Evolutionary conservation across 2,113 vertebrate genomes (phyloP).

Genomic region (Malurus cyaneus): DNA sequence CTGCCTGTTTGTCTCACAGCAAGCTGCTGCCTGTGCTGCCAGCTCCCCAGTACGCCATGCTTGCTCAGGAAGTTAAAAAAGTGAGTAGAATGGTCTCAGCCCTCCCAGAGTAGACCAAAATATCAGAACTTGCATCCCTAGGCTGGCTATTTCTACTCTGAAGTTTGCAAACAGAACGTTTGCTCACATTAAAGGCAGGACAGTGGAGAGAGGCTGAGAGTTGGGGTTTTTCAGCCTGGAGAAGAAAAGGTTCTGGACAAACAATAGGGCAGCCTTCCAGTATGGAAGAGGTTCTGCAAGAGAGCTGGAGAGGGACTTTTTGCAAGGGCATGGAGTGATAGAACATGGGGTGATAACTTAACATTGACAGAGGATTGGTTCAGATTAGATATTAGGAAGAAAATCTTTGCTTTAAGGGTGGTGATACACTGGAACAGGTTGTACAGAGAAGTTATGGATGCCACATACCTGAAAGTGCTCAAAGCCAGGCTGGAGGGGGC

Average conservation of each 20-base stretch:
- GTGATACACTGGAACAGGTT: neutral
- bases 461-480: neutral
- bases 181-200: rapidly evolving
- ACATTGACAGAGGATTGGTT: neutral
- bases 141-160: neutral
- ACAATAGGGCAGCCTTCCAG: neutral
- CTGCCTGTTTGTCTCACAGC: neutral
- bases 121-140: neutral
- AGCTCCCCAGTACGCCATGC: rapidly evolving
- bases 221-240: neutral
- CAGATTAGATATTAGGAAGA: neutral
- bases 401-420: neutral
- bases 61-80: neutral
- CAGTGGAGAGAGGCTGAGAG: neutral
- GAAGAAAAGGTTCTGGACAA: neutral
- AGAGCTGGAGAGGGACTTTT: neutral
- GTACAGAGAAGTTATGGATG: neutral
- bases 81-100: neutral
- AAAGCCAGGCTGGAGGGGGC: neutral
- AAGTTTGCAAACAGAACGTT: neutral
- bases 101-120: neutral
- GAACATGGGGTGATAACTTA: neutral
- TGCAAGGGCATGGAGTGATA: neutral
- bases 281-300: neutral
- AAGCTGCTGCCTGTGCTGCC: neutral